Conservation (phyloP, 2,113 vertebrate genomes). For the Ciconia boyciana region DNA sequence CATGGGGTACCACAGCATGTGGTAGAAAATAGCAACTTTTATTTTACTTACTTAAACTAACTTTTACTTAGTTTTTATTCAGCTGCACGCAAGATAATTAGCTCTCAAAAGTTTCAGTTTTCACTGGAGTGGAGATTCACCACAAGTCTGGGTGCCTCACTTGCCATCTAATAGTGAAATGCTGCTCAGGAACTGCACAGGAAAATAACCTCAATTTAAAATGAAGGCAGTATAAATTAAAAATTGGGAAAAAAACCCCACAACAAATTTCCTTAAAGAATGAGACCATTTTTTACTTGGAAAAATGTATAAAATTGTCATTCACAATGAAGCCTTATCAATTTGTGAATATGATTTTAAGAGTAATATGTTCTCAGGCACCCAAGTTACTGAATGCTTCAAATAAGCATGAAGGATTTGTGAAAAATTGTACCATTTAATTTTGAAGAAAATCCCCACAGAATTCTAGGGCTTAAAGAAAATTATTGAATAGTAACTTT, state of each 20-base stretch:
- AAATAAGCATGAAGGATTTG: constrained; percentile 19
- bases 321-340: neutral
- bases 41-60: no score
- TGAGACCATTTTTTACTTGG: neutral
- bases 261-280: neutral
- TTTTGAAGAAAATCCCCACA: constrained; percentile 12
- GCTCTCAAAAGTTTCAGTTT: neutral
- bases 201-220: constrained; percentile 22
- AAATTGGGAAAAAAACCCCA: fast-evolving
- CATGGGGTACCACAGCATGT: neutral
- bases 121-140: neutral
- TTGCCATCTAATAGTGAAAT: neutral
- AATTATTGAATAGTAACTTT: neutral
- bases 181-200: neutral
- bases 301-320: neutral
- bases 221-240: neutral
- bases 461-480: neutral
- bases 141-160: neutral
- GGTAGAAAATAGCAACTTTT: neutral
- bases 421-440: neutral
- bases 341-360: neutral
- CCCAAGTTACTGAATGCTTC: neutral
- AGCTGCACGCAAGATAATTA: neutral
- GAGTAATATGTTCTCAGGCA: neutral
- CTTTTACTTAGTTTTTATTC: neutral